Evolutionary conservation across 2,888 invertebrate genomes (phyloP), one percentile per base, ranked within the genome.

Genomic region (Ophioninae sp.): DNA sequence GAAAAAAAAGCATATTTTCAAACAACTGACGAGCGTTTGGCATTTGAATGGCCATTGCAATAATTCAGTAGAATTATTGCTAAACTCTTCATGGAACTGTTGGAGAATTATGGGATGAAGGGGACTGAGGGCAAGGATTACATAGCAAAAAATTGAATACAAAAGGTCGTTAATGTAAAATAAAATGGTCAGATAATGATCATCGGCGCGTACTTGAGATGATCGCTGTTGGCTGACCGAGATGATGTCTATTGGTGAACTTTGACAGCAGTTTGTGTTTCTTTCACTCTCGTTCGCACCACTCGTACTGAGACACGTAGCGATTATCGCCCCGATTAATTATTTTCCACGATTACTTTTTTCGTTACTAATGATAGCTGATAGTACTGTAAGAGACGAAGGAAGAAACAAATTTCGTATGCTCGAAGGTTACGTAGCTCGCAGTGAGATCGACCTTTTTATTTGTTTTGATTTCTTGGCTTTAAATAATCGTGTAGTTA

Each of bases 201-300:
- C 30, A 30, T 30, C 30, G 3, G 30, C 30, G 30, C 1, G 30
- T 30, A 30, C 30, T 30, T 30, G 30, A 30, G 30, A 30, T 30
- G 30, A 30, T 30, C 30, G 30, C 30, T 30, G 30, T 30, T 30
- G 30, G 30, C 30, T 30, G 30, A 30, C 30, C 30, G 30, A 30
- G 30, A 30, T 30, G 64, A 79, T 58, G 56, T 22, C 56, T 61
- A 69, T 69, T 75, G 10, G 74, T 65, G 65, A 79, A 79, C 74
- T 79, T 79, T 71, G 79, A 64, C 78, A 64, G 64, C 44, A 39
- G 10, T 8, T 59, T 30, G 30, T 30, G 30, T 5, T 63, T 20
- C n/a, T 75, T 39, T 22, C 10, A 20, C 13, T 56, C 22, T 2
- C 56, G 8, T 41, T 41, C 23, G 10, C 22, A 39, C 8, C 37